Base-by-base conservation (phyloP, 2,797 vertebrate species). In the Danio kyathit region DNA sequence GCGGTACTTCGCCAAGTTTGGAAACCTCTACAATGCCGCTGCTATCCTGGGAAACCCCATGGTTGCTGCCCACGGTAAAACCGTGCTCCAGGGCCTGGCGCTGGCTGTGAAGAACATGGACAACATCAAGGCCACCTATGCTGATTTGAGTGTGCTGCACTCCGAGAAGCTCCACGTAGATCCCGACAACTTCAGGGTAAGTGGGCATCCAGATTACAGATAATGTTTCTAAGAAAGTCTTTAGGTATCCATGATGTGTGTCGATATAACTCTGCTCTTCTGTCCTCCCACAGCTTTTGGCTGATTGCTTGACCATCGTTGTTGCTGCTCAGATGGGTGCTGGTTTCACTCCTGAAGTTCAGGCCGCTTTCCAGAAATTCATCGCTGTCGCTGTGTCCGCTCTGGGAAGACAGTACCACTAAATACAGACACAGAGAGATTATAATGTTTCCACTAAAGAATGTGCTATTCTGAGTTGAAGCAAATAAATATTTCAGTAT, bases 151-250 rank as follows among this genome's bases (percentile, higher is more conserved):
- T 0, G 90, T 91, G 74, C 86, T 93, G 81, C 94, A 96, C 89
- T 95, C 90, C 0, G 90, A 95, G 51, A 91, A 92, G 57, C 90
- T 96, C 74, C 89, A 94, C 0, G 94, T 96, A 86, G 95, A 96
- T 84, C 95, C 95, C 0, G 94, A 95, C 82, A 95, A 94, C 88
- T 96, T 96, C 90, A 94, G 46, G 81, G 90, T 90, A 69, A 8
- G 64, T 56, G 13, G 6, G 14, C 5, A 63, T 8, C 4, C 9
- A 78, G 29, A 29, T n/a, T 72, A 16, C 4, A 21, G 7, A 7
- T 6, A 21, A 71, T 12, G 0, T 5, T 48, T 48, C 1, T 48
- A 12, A 48, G 46, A 48, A 46, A 48, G 46, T 12, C 46, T 7
- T 48, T 48, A 48, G 46, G 46, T 48, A 7, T 48, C 46, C 46